These are phyloP conservation scores for Chymomyza procnemis DNA, from an alignment of 2,888 invertebrate genomes.

Conservation along the genomic window DNA sequence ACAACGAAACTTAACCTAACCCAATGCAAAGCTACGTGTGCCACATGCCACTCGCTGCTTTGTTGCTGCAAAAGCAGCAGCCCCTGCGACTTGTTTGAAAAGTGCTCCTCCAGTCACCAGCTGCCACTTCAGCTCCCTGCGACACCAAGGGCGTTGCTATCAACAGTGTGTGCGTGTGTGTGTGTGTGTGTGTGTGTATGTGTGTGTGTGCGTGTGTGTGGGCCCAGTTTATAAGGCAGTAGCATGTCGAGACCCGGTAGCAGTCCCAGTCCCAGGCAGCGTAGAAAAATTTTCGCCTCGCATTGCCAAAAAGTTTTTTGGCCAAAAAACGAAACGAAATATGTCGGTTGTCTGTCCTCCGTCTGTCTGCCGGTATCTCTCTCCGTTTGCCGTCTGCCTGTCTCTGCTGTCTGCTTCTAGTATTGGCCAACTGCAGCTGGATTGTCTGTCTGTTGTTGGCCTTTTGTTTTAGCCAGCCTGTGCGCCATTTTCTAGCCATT, in stretches of 20 bases:
- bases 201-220: no score
- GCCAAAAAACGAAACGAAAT: conserved; percentile 22
- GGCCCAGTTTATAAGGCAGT: conserved; percentile 5
- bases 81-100: conserved; percentile 17
- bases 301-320: conserved; percentile 49
- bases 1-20: conserved; percentile 26
- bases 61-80: conserved; percentile 10
- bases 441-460: conserved; percentile 12
- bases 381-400: not conserved
- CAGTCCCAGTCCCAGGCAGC: not conserved
- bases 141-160: not conserved
- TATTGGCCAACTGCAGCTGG: not conserved
- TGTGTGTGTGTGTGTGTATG: conserved; percentile 8
- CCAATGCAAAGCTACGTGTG: conserved; percentile 39
- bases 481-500: conserved; percentile 69
- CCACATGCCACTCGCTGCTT: conserved; percentile 35
- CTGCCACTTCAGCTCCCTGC: not conserved
- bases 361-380: conserved; percentile 16
- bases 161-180: conserved; percentile 14
- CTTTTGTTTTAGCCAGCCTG: conserved; percentile 63
- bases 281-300: conserved; percentile 38
- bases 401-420: not conserved
- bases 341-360: conserved; percentile 13
- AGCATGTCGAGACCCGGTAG: not conserved
- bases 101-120: conserved; percentile 18